A percentile compares a stretch with the other conserved stretches of the same genome.
These are phyloP conservation scores for Zosterops borbonicus DNA, from an alignment of 2,113 vertebrate genomes.

Conservation along the genomic window DNA sequence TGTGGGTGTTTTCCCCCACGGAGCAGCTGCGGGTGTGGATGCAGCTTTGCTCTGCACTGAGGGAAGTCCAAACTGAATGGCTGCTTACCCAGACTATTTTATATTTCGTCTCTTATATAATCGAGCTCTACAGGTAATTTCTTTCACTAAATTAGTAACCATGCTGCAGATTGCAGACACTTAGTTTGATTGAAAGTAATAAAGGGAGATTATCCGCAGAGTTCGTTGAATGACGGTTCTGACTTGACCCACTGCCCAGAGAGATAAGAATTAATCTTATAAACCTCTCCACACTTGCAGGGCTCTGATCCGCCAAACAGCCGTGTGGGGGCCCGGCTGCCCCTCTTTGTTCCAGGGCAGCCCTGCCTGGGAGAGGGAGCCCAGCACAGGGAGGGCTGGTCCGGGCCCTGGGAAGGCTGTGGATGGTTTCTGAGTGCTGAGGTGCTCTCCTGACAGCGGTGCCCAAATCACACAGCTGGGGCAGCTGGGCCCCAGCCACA, in stretches of 20 bases:
- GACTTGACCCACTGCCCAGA: slow-evolving; percentile 77
- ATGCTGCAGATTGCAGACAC: slow-evolving; percentile 73
- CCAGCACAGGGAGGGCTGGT: background rate
- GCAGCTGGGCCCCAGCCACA: background rate
- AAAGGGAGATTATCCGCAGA: slow-evolving; percentile 76
- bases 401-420: accelerated
- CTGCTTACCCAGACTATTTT: slow-evolving; percentile 28
- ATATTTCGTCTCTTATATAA: slow-evolving; percentile 66
- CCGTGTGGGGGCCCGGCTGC: background rate
- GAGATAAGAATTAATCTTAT: slow-evolving; percentile 80
- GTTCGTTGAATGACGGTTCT: slow-evolving; percentile 69
- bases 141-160: slow-evolving; percentile 70
- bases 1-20: background rate
- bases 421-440: accelerated
- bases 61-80: slow-evolving; percentile 26
- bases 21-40: slow-evolving; percentile 4
- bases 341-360: slow-evolving; percentile 59
- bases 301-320: background rate
- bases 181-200: slow-evolving; percentile 81
- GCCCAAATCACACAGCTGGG: accelerated
- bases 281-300: slow-evolving; percentile 68
- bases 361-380: background rate
- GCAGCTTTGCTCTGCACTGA: slow-evolving; percentile 31
- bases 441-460: accelerated
- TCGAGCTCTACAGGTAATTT: slow-evolving; percentile 72